Evolutionary conservation across 2,113 vertebrate species (phyloP).

Genomic region (Percopsis transmontana): DNA sequence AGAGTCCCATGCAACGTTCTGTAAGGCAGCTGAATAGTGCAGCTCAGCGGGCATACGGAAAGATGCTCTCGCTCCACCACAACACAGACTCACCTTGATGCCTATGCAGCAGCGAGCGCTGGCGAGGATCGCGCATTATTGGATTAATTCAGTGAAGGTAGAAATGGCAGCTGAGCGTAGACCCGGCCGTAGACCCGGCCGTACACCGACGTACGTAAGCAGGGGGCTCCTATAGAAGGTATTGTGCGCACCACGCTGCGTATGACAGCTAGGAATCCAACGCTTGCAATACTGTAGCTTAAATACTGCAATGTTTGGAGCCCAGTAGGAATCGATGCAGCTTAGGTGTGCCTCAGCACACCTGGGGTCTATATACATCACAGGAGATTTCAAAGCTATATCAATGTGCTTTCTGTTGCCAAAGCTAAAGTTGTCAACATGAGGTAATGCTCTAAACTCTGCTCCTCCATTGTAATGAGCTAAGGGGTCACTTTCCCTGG

Average conservation of each 20-base stretch:
- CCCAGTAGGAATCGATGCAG: too few relatives aligned
- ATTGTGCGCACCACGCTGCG: background rate
- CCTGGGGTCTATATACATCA: background rate
- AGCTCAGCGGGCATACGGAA: too few relatives aligned
- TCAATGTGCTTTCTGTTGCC: too few relatives aligned
- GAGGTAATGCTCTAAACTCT: background rate
- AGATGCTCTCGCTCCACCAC: conserved; percentile 2
- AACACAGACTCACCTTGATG: conserved; percentile 15
- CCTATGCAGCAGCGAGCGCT: conserved; percentile 10
- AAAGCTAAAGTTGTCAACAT: too few relatives aligned
- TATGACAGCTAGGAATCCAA: background rate
- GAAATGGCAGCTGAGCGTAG: background rate
- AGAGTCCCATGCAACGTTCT: background rate
- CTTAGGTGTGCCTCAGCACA: too few relatives aligned
- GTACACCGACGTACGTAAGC: background rate
- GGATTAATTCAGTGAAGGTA: conserved; percentile 1
- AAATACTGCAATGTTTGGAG: too few relatives aligned
- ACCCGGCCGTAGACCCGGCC: background rate
- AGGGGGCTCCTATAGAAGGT: background rate
- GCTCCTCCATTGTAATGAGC: background rate
- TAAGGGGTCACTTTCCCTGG: conserved; percentile 8
- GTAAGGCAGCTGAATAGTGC: too few relatives aligned
- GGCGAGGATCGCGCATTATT: conserved; percentile 20
- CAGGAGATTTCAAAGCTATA: too few relatives aligned
- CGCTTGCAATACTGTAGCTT: too few relatives aligned